Base-by-base conservation (phyloP, 2,113 vertebrate genomes). In the Labrus mixtus region DNA sequence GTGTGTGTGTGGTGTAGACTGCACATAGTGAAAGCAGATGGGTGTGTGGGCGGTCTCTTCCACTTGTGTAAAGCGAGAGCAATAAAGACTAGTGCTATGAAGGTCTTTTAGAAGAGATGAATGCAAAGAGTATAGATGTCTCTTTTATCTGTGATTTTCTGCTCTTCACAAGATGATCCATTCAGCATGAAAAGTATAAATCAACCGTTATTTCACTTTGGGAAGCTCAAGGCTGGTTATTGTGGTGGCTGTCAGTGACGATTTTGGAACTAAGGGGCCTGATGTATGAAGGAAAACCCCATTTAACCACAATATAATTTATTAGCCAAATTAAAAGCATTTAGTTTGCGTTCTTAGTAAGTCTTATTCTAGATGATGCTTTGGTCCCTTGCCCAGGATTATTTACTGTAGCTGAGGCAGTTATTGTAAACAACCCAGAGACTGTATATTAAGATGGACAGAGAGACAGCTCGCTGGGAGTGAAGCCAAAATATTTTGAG, bases 21-120 rank as follows among this genome's bases (percentile, higher is more conserved):
- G 57, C 15, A 45, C 39, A n/a, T 46, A 39, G 67, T 61, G 20
- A 58, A 68, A 65, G 45, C 90, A 87, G 88, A 86, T 89, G 81
- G 74, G 19, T 58, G 85, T 68, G 78, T 85, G 85, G 83, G 83
- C 68, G 71, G 76, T 0, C 57, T 77, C 66, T 65, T 65, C 54
- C 58, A 11, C 58, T 84, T 74, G 22, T 41, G 64, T 70, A 69
- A 83, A 82, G 81, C 76, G 22, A 56, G 33, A 36, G 68, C 69
- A 19, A 19, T 73, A 29, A 70, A 80, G 57, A 73, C 1, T 1
- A 71, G 57, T 25, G 1, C 56, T 9, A 39, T 64, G 5, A 43
- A 19, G 13, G n/a, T 8, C 19, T 48, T 20, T 15, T n/a, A 3
- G 1, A 20, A 51, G 56, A 77, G 53, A 46, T n/a, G 36, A 68